Base-by-base conservation (phyloP, 1,140 invertebrate genomes). In the Melanaphis sacchari region DNA sequence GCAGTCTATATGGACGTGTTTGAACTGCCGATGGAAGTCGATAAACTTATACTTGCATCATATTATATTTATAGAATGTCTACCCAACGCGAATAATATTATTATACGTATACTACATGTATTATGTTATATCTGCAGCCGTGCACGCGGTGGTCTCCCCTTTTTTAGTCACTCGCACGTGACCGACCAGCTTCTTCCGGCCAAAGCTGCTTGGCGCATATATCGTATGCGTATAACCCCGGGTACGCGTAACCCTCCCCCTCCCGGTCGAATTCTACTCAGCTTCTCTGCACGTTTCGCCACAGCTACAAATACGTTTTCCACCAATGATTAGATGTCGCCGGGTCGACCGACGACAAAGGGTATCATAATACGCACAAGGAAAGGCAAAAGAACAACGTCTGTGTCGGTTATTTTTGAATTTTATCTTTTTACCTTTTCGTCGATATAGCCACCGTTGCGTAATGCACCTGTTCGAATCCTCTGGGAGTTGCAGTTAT, bases 171-270 rank as follows among this genome's bases (percentile, higher is more conserved):
- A 84, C 91, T 93, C 91, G 52, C 31, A 84, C 40, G 91, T 93
- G 76, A 93, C 91, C 91, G 76, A 93, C 91, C 91, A 81, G 91
- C 91, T 93, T 84, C 81, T 40, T 93, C 91, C 91, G 66, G 91
- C 84, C 46, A 85, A 49, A 85, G 91, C 43, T 54, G 5, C 24
- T n/a, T 26, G n/a, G 31, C 1, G 31, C 18, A 40, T 36, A 84
- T 24, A 24, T 84, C 24, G 24, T 43, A 46, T 21, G 31, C 41
- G 41, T 43, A n/a, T 26, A 26, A n/a, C 59, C 59, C 31, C 59
- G 31, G 11, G 59, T 66, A 59, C 59, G 2, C 9, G 46, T 46
- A 46, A 0, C 59, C 11, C 11, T 31, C 31, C 31, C 31, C 59
- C 52, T 7, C 26, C 8, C 1, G 26, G 0, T 0, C 59, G 11